These are phyloP conservation scores for Syrmaticus mikado DNA, from an alignment of 2,113 vertebrate species.

Conservation along the genomic window DNA sequence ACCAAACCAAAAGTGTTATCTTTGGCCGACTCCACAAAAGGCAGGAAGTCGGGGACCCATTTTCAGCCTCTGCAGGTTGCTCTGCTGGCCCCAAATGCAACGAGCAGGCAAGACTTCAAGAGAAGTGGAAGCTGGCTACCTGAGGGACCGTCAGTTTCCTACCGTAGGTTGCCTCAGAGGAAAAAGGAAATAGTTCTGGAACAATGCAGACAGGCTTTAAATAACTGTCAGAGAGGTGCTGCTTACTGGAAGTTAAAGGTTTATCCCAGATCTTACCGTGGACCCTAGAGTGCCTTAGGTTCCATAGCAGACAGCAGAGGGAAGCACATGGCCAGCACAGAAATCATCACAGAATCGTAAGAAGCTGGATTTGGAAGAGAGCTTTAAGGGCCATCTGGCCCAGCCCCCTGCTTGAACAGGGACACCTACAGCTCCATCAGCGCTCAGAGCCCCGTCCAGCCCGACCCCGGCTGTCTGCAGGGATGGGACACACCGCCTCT, in stretches of 20 bases:
- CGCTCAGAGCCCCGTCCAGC: too few species aligned
- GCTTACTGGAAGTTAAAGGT: not conserved
- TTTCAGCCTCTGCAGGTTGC: not conserved
- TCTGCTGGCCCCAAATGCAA: not conserved
- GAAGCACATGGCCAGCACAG: accelerated
- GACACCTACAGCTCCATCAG: too few species aligned
- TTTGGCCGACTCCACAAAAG: not conserved
- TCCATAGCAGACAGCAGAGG: not conserved
- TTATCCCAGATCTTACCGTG: not conserved
- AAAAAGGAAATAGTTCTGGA: slow-evolving; percentile 46
- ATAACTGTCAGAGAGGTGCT: not conserved
- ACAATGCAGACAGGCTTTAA: slow-evolving; percentile 38
- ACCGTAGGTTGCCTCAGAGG: slow-evolving; percentile 18
- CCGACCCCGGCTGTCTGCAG: too few species aligned
- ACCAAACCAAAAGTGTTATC: not conserved
- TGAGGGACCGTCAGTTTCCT: not conserved
- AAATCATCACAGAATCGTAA: too few species aligned
- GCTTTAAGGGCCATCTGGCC: too few species aligned
- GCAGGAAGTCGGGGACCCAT: not conserved
- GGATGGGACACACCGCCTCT: too few species aligned
- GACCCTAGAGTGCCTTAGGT: not conserved
- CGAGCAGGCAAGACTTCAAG: not conserved
- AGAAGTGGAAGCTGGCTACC: not conserved
- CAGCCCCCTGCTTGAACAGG: too few species aligned
- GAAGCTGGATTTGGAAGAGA: too few species aligned